phyloP scores from a whole-genome alignment of 30 jellyfish, hydroid and myxozoan species.

The Cassiopea xamachana region DNA sequence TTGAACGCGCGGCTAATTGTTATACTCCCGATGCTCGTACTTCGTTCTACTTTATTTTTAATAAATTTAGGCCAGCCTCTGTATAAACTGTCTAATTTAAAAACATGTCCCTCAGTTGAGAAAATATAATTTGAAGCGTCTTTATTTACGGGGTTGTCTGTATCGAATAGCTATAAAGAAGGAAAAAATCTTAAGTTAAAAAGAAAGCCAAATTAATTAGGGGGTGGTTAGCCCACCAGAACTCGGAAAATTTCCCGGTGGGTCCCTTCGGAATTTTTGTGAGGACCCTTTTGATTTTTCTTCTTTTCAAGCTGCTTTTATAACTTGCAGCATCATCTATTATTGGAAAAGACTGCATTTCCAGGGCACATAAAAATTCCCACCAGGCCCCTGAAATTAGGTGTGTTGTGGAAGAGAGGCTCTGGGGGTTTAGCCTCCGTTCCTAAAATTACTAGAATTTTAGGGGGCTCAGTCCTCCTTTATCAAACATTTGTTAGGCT shows the following conservation, averaged over 20 bases:
- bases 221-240: background rate
- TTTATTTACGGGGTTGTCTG: constrained; percentile 87
- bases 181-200: background rate
- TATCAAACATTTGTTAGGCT: background rate
- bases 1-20: constrained; percentile 29
- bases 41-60: background rate
- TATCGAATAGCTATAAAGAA: constrained; percentile 80
- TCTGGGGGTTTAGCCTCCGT: too few species aligned
- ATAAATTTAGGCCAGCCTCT: constrained; percentile 19
- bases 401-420: too few species aligned
- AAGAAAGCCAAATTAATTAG: background rate
- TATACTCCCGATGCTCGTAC: constrained; percentile 11
- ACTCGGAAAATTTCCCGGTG: background rate
- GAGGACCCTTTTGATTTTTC: too few species aligned
- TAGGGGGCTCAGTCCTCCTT: background rate
- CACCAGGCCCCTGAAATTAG: too few species aligned
- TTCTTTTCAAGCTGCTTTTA: too few species aligned
- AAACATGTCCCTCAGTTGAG: constrained; percentile 98
- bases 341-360: too few species aligned
- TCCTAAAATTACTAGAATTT: background rate
- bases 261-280: too few species aligned
- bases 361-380: too few species aligned
- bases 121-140: constrained; percentile 93
- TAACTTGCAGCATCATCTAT: too few species aligned
- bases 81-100: constrained; percentile 81